Evolutionary conservation across 2,888 invertebrate species (phyloP).

Genomic region (Ormyrus labotus): DNA sequence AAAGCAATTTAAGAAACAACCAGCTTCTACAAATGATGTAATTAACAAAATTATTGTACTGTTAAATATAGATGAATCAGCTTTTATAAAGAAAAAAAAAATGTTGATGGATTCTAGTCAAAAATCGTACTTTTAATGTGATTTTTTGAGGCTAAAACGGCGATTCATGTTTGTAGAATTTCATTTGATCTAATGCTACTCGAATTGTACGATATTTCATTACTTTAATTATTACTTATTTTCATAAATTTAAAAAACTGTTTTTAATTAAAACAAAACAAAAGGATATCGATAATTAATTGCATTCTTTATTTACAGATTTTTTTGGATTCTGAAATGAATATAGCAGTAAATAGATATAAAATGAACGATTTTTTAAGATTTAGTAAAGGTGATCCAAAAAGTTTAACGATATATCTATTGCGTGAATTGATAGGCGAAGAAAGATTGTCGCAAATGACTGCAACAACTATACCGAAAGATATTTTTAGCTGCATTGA

Average conservation of each 20-base stretch:
- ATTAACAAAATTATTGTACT: background rate
- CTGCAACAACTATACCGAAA: background rate
- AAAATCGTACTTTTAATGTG: too few relatives aligned
- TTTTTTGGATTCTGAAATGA: background rate
- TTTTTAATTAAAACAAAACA: too few relatives aligned
- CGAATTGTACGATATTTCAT: too few relatives aligned
- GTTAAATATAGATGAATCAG: too few relatives aligned
- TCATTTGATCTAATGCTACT: too few relatives aligned
- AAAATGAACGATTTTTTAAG: slow-evolving; percentile 1
- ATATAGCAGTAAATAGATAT: background rate
- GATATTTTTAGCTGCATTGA: slow-evolving; percentile 10
- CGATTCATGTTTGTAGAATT: too few relatives aligned
- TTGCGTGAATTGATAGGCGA: background rate
- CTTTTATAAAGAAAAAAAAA: too few relatives aligned
- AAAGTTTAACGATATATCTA: background rate
- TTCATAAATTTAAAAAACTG: background rate
- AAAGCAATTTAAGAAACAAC: background rate
- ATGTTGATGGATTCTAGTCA: too few relatives aligned
- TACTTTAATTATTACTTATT: background rate
- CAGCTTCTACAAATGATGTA: background rate
- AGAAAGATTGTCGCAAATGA: slow-evolving; percentile 6
- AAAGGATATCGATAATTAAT: background rate
- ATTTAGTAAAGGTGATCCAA: slow-evolving; percentile 8
- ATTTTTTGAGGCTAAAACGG: too few relatives aligned
- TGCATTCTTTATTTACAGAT: background rate